Conservation (phyloP, 2,113 vertebrate genomes). For the Corynorhinus townsendii region DNA sequence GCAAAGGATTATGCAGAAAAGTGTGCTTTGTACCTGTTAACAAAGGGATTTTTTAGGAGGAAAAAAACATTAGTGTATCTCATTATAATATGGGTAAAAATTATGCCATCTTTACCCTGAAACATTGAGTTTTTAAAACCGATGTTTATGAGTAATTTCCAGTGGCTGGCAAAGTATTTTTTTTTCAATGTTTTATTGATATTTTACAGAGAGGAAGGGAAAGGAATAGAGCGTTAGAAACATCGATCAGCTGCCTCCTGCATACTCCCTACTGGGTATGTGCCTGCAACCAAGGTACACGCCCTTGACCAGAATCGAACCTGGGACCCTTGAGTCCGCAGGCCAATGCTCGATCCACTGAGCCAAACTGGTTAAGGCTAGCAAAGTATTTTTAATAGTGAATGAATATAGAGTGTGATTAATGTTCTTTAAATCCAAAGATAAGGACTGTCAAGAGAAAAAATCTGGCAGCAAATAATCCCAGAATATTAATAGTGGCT, state of each 20-base stretch:
- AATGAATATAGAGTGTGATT: background rate
- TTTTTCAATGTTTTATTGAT: background rate
- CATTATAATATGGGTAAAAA: background rate
- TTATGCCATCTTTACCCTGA: background rate
- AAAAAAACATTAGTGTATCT: background rate
- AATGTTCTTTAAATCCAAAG: background rate
- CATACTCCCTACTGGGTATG: too few relatives aligned
- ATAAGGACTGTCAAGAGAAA: background rate
- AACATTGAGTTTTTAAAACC: background rate
- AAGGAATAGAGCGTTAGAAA: too few relatives aligned
- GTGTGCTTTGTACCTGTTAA: background rate
- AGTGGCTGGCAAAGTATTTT: background rate
- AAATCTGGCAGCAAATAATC: background rate
- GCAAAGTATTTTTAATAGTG: background rate
- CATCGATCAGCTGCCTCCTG: too few relatives aligned
- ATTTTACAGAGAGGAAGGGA: too few relatives aligned
- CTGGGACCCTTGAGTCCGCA: too few relatives aligned
- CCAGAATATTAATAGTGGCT: background rate
- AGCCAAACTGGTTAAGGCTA: too few relatives aligned
- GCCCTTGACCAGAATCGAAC: too few relatives aligned
- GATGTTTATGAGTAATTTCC: background rate
- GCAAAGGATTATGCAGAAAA: background rate
- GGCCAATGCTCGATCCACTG: too few relatives aligned
- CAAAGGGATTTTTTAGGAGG: background rate
- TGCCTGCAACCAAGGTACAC: too few relatives aligned